Evolutionary conservation across 2,797 vertebrate species (phyloP), one percentile per base, ranked within the genome.

Genomic region (Darevskia nairensis): DNA sequence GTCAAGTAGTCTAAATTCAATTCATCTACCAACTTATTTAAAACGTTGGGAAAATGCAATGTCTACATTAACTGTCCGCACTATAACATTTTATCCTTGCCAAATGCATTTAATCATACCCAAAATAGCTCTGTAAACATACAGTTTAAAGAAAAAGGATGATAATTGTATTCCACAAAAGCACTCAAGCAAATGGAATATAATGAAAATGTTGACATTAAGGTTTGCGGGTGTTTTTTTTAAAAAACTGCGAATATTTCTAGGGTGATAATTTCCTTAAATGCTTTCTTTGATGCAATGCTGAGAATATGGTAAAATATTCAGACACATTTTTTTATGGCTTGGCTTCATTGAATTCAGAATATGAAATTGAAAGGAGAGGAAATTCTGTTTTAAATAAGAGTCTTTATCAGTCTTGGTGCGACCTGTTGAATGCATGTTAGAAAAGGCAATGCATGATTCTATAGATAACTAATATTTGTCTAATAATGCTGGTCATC

Each of bases 121-220:
- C 90, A 85, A 90, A 90, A 86, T 13, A 72, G 8, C 84, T 84
- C 83, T 61, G 86, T 89, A 93, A 93, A 93, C 68, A 87, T 39
- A 85, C 35, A 88, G 81, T 89, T 92, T 89, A 59, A 76, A 93
- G 87, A 64, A 89, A 74, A 72, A 35, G 90, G 89, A 90, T 89
- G 86, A 92, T 95, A 86, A 93, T 93, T 93, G 23, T 29, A 76
- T 94, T 91, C 93, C 85, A 90, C 27, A 90, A 92, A 92, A 92
- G 82, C 90, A 90, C 41, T 92, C 80, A 85, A 69, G 72, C 86
- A 91, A 95, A 94, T 84, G 86, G 89, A 88, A 88, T 92, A 91
- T 89, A 91, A 90, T 91, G 92, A 93, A 95, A 92, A 92, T 89
- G 78, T 89, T 89, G 89, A 96, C 78, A 78, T 29, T 89, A 71